phyloP scores from a whole-genome alignment of 2,888 invertebrate species.

The Hirtodrosophila confusa region DNA sequence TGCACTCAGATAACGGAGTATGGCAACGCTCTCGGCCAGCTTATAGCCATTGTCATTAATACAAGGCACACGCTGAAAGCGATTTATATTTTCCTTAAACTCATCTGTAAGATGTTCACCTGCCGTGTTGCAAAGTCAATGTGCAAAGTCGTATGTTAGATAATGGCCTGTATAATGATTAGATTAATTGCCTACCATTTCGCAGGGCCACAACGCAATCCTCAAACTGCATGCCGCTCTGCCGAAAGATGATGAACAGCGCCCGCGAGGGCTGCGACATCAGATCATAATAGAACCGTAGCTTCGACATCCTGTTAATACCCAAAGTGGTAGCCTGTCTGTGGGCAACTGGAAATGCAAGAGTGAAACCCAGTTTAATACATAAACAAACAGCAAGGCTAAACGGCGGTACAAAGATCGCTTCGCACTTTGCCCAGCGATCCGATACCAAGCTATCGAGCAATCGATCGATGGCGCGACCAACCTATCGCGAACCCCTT shows the following conservation, averaged over 20 bases:
- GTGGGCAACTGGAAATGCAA: constrained; percentile 30
- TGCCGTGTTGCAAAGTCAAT: constrained; percentile 27
- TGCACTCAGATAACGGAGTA: constrained; percentile 85
- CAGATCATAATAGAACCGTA: constrained; percentile 89
- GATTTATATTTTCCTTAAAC: constrained; percentile 85
- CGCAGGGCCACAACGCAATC: constrained; percentile 86
- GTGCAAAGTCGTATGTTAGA: constrained; percentile 17
- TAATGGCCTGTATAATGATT: constrained; percentile 4
- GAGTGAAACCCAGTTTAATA: not conserved
- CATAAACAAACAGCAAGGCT: constrained; percentile 12
- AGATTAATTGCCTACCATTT: constrained; percentile 85
- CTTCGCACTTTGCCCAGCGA: constrained; percentile 4
- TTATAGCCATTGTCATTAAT: constrained; percentile 89
- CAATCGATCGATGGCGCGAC: not conserved
- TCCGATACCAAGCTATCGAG: constrained; percentile 15
- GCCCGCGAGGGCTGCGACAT: constrained; percentile 91
- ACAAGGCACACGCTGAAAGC: constrained; percentile 88
- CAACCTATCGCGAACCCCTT: constrained; percentile 16
- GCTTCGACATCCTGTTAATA: constrained; percentile 73
- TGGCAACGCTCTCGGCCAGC: constrained; percentile 89
- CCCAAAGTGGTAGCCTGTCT: constrained; percentile 30
- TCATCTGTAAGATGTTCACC: constrained; percentile 88
- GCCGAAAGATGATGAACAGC: constrained; percentile 88
- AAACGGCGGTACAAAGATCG: constrained; percentile 48
- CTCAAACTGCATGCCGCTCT: constrained; percentile 87